A percentile compares a stretch with the other conserved stretches of the same genome.
Evolutionary conservation across 2,113 vertebrate species (phyloP).

Genomic region (Atherinomorus stipes): DNA sequence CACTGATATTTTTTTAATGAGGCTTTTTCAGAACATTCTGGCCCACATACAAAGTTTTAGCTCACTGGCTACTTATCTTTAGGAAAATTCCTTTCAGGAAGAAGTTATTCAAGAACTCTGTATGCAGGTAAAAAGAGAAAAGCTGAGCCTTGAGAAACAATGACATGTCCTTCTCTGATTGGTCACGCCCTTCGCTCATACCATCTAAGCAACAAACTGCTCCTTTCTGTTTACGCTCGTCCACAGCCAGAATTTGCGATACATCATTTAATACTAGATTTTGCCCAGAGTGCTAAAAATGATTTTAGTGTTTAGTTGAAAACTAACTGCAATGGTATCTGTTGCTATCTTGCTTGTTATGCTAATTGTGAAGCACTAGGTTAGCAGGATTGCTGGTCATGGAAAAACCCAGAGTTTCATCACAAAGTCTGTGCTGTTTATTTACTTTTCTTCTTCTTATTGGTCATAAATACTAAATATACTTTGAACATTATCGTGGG

Average conservation of each 20-base stretch:
- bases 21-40: background rate
- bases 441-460: no score
- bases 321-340: no score
- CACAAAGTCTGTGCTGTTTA: no score
- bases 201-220: background rate
- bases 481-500: no score
- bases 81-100: background rate
- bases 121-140: background rate
- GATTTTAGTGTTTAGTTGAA: background rate
- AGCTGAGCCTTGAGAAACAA: background rate
- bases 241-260: background rate
- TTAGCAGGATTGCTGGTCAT: no score
- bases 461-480: no score
- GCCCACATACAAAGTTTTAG: background rate
- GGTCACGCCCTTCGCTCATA: no score
- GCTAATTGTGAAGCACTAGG: no score
- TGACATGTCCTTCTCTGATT: background rate
- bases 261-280: background rate
- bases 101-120: background rate
- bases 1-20: background rate
- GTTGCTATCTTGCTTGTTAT: no score
- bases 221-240: background rate
- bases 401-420: no score
- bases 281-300: background rate
- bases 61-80: background rate